phyloP scores from a whole-genome alignment of 2,888 invertebrate species.

The Hymenopus coronatus region DNA sequence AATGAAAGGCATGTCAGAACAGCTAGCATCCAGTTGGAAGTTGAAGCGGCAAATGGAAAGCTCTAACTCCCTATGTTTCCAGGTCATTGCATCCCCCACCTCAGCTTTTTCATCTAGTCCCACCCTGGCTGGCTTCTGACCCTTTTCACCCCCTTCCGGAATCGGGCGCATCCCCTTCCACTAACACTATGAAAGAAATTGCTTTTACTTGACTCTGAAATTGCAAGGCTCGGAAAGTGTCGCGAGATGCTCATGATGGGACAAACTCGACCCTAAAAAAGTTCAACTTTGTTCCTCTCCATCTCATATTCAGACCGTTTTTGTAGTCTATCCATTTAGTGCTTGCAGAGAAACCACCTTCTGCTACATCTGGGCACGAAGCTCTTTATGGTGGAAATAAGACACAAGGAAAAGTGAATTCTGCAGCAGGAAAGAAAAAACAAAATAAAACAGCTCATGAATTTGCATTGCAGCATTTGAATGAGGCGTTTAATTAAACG shows the following conservation, averaged over 20 bases:
- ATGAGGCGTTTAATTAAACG: background rate
- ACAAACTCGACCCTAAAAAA: background rate
- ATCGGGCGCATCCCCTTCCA: background rate
- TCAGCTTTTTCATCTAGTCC: too few relatives aligned
- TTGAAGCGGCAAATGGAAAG: conserved; percentile 13
- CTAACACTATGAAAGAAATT: conserved; percentile 20
- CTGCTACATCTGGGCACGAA: background rate
- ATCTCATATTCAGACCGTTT: background rate
- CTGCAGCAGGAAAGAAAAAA: background rate
- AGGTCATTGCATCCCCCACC: conserved; percentile 6
- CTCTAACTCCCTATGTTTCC: conserved; percentile 17
- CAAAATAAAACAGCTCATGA: background rate
- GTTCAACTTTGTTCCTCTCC: background rate
- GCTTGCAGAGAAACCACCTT: too few relatives aligned
- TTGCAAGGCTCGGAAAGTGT: conserved; percentile 4
- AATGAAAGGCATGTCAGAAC: conserved; percentile 11
- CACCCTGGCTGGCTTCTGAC: background rate
- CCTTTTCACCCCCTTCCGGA: background rate
- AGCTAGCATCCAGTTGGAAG: conserved; percentile 11
- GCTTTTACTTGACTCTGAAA: conserved; percentile 27
- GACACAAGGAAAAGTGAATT: background rate
- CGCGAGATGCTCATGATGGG: background rate
- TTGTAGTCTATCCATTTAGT: too few relatives aligned
- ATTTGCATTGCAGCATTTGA: background rate
- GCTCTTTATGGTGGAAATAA: background rate